Evolutionary conservation across 2,888 invertebrate genomes (phyloP), one percentile per base, ranked within the genome.

Genomic region (Drosophila recens): DNA sequence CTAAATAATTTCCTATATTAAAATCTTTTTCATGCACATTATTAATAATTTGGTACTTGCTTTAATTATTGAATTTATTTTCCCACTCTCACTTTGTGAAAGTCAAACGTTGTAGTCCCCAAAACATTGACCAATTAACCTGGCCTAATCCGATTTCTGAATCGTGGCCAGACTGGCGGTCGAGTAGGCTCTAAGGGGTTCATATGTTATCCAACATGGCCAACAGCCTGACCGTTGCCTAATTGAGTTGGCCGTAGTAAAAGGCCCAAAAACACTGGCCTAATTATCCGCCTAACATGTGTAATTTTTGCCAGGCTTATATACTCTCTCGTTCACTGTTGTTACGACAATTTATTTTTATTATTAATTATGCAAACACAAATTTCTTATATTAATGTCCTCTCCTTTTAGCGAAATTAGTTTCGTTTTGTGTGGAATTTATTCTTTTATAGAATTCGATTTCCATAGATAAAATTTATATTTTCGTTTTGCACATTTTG

Each of bases 331-430:
- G 20, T 67, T 54, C 59, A 65, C 67, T 77, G 57, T 77, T 51
- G 64, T 59, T 42, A 57, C 66, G 53, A 43, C 43, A 53, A 72
- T 70, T 82, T 71, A 62, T 66, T 76, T 76, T 67, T 56, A 73
- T 69, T 80, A 82, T 83, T 86, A 72, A 83, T 86, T 70, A 53
- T 66, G 66, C 61, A 56, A 27, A 59, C 69, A 75, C 63, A 61
- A 72, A 75, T 72, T 66, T 59, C 48, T 38, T 51, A 63, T 57
- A 27, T 52, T 58, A 33, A 61, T 52, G 36, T 36, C 46, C 52
- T 63, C 36, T 65, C 38, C 58, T 75, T 62, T 62, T 56, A 64
- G 48, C 43, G 52, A 61, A 64, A 54, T 73, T 48, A 27, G 15
- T 13, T 23, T 20, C 6, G 42, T 42, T 42, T 42, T 27, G 8